These are phyloP conservation scores for Drosophila bocqueti DNA, from an alignment of 1,140 invertebrate genomes.

Conservation along the genomic window DNA sequence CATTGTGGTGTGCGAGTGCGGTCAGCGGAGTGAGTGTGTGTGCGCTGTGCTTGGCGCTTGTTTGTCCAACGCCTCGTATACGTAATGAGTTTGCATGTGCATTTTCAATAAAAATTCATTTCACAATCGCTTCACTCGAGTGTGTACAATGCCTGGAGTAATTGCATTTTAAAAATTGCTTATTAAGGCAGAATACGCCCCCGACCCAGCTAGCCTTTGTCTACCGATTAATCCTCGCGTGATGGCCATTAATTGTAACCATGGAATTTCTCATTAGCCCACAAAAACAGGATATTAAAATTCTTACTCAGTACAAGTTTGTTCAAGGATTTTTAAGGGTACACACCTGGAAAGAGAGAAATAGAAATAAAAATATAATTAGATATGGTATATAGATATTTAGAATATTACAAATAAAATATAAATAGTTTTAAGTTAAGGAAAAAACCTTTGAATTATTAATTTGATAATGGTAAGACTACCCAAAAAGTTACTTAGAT, in stretches of 20 bases:
- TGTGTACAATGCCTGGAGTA: slow-evolving; percentile 64
- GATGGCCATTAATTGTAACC: slow-evolving; percentile 78
- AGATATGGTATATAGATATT: not conserved
- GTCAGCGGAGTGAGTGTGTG: not conserved
- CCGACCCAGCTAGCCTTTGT: slow-evolving; percentile 21
- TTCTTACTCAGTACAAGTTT: slow-evolving; percentile 67
- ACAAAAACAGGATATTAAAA: slow-evolving; percentile 46
- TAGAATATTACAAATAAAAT: not conserved
- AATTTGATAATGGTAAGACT: not conserved
- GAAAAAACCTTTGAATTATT: not conserved
- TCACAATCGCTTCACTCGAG: slow-evolving; percentile 44
- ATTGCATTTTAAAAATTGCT: slow-evolving; percentile 84
- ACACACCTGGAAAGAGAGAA: slow-evolving; percentile 67
- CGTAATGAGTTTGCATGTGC: slow-evolving; percentile 73
- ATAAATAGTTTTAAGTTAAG: no score
- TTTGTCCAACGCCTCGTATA: slow-evolving; percentile 73
- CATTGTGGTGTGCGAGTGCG: slow-evolving; percentile 48
- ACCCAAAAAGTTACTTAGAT: not conserved
- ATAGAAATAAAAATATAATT: not conserved
- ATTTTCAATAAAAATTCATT: slow-evolving; percentile 79
- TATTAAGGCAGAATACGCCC: slow-evolving; percentile 69
- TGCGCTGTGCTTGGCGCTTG: slow-evolving; percentile 27
- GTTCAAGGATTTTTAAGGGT: not conserved
- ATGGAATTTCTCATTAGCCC: slow-evolving; percentile 67
- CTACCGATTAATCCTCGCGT: slow-evolving; percentile 52